Conservation (phyloP, 2,113 vertebrate genomes). For the Leptobrachium leishanense region DNA sequence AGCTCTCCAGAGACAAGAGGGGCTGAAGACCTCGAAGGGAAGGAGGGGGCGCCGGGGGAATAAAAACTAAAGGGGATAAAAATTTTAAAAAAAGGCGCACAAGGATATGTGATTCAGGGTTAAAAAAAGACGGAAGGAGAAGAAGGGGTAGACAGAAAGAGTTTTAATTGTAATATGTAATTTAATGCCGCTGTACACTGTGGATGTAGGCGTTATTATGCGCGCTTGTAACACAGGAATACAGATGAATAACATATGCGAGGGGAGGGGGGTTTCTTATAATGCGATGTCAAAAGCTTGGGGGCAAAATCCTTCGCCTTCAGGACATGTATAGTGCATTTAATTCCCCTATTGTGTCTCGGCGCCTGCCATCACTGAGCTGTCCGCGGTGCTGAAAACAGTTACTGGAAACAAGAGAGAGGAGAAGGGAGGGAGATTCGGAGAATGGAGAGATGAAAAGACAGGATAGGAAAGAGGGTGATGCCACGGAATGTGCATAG, state of each 20-base stretch:
- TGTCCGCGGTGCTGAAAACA: constrained; percentile 43
- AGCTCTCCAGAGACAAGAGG: constrained; percentile 27
- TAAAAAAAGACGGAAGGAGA: background rate
- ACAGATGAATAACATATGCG: background rate
- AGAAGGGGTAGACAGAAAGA: background rate
- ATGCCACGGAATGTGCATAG: background rate
- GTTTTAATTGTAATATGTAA: too few relatives aligned
- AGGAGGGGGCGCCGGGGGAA: background rate
- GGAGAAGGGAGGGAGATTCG: background rate
- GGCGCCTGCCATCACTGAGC: constrained; percentile 23
- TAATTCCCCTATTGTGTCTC: constrained; percentile 7
- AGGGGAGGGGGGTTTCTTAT: background rate
- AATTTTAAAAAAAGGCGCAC: background rate
- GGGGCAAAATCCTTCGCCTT: background rate
- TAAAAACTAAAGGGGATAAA: background rate
- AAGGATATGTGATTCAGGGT: background rate
- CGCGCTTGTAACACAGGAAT: background rate
- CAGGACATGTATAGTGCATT: background rate
- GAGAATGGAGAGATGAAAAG: background rate
- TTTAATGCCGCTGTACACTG: too few relatives aligned
- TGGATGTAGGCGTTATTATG: too few relatives aligned
- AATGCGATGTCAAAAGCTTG: background rate
- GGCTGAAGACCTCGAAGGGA: background rate
- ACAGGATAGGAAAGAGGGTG: background rate
- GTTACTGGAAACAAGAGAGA: constrained; percentile 35